phyloP scores from a whole-genome alignment of 1,140 invertebrate genomes.

The Pseudomyrmex sp. region DNA sequence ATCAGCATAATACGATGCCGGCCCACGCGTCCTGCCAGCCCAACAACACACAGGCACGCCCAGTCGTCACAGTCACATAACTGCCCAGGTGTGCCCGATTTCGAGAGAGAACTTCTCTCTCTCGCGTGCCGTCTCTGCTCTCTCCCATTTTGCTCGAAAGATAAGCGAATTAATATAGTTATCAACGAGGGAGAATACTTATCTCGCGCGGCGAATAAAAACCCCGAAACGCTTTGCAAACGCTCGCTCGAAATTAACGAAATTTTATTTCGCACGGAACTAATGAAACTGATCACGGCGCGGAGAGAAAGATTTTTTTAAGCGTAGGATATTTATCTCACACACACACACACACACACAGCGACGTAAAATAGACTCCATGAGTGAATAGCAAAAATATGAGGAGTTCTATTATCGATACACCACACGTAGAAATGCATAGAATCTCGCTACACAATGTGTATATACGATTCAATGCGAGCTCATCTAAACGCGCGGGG shows the following conservation, averaged over 20 bases:
- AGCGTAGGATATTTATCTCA: no score
- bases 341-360: no score
- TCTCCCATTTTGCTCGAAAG: not conserved
- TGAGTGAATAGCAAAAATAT: not conserved
- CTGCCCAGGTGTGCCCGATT: conserved; percentile 76
- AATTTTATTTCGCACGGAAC: not conserved
- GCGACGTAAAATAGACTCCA: not conserved
- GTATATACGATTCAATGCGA: not conserved
- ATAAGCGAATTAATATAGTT: conserved; percentile 26
- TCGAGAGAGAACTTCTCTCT: conserved; percentile 61
- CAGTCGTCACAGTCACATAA: conserved; percentile 74
- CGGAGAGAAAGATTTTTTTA: no score
- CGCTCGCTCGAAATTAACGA: no score
- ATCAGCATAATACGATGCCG: conserved; percentile 76
- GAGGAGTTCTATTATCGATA: not conserved
- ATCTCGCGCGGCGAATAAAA: not conserved
- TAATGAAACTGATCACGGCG: no score
- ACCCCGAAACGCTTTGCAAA: no score
- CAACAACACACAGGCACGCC: conserved; percentile 73
- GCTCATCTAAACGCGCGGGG: not conserved
- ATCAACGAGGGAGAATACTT: not conserved
- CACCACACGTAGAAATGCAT: not conserved
- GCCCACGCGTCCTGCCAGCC: conserved; percentile 73
- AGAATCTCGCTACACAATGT: not conserved
- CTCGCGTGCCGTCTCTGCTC: not conserved